These are phyloP conservation scores for Acanthopleura granulata DNA, from an alignment of 2,888 invertebrate genomes.

Conservation along the genomic window DNA sequence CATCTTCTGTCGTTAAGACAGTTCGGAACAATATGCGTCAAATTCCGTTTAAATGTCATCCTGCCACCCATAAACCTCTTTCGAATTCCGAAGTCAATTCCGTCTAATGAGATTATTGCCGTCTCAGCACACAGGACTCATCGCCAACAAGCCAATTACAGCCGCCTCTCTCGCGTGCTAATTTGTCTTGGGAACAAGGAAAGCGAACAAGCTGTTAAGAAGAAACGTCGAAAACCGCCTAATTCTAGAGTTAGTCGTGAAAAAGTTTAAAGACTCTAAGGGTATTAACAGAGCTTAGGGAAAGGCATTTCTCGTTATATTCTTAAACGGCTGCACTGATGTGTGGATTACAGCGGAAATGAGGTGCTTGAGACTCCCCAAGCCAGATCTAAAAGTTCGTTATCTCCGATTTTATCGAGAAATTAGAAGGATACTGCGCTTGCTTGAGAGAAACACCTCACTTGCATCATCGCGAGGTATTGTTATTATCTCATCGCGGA, in stretches of 20 bases:
- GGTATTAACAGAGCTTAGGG: background rate
- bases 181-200: too few species aligned
- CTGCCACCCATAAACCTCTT: background rate
- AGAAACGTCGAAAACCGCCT: background rate
- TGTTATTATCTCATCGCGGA: too few species aligned
- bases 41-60: conserved; percentile 2
- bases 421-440: too few species aligned
- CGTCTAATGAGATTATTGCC: background rate
- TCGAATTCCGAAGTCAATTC: conserved; percentile 8
- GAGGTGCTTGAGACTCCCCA: too few species aligned
- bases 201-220: background rate
- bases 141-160: too few species aligned
- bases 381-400: too few species aligned
- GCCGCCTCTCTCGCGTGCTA: too few species aligned
- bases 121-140: background rate
- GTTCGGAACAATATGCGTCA: background rate
- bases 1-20: background rate
- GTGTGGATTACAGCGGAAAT: too few species aligned
- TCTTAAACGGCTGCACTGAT: background rate
- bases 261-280: background rate
- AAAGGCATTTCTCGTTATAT: background rate
- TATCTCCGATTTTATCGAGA: too few species aligned
- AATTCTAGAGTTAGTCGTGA: background rate
- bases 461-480: too few species aligned
- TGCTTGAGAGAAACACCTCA: too few species aligned